Conservation (phyloP, 2,888 invertebrate genomes). For the Merodon equestris region DNA sequence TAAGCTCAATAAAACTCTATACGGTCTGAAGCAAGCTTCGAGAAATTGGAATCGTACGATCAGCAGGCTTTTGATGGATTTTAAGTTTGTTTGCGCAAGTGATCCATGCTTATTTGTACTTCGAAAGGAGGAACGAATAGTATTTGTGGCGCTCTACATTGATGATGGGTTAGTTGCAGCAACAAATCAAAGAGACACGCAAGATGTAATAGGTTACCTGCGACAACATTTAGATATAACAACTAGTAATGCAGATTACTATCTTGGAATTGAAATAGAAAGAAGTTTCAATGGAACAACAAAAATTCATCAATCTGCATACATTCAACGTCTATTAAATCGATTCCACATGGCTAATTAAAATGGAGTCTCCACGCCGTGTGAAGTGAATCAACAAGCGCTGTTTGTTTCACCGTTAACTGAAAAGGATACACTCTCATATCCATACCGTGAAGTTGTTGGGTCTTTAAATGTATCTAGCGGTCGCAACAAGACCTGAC, state of each 20-base stretch:
- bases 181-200: constrained; percentile 31
- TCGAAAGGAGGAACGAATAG: constrained; percentile 33
- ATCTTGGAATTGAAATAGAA: constrained; percentile 60
- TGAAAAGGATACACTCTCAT: neutral
- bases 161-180: constrained; percentile 69
- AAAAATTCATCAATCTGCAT: constrained; percentile 35
- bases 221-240: constrained; percentile 61
- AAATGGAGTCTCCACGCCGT: constrained; percentile 16
- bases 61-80: constrained; percentile 49
- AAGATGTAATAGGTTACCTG: constrained; percentile 29
- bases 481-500: too few species aligned
- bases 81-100: constrained; percentile 64
- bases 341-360: constrained; percentile 44
- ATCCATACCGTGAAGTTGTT: constrained; percentile 45
- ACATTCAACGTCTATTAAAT: too few species aligned
- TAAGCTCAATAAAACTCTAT: constrained; percentile 48
- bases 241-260: too few species aligned
- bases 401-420: constrained; percentile 1
- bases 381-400: too few species aligned
- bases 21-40: constrained; percentile 59
- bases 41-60: constrained; percentile 57
- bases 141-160: constrained; percentile 65
- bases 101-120: constrained; percentile 70
- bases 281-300: constrained; percentile 24
- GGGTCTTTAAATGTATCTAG: constrained; percentile 44